These are phyloP conservation scores for Zootermopsis nevadensis DNA, from an alignment of 2,888 invertebrate species.

Conservation along the genomic window DNA sequence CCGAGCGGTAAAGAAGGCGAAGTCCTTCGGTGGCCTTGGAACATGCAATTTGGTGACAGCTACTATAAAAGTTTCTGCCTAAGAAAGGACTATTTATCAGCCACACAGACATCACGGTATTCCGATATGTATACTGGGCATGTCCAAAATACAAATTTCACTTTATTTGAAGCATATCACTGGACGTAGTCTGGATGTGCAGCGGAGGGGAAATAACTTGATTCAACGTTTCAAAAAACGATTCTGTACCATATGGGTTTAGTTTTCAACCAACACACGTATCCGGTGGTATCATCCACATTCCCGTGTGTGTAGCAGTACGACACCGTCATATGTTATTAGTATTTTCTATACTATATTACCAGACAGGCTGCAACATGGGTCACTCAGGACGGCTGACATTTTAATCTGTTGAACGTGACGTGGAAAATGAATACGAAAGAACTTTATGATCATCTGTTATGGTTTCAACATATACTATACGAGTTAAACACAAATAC, in stretches of 20 bases:
- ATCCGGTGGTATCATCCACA: not conserved
- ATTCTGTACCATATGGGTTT: constrained; percentile 37
- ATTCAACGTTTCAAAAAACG: constrained; percentile 36
- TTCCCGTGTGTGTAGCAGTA: not conserved
- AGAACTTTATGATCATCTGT: too few species aligned
- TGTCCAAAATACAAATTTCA: constrained; percentile 26
- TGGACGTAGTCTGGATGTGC: not conserved
- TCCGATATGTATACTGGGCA: not conserved
- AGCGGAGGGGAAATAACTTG: constrained; percentile 23
- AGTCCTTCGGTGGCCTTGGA: too few species aligned
- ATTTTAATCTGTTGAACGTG: constrained; percentile 35
- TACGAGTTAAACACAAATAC: too few species aligned
- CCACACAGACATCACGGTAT: not conserved
- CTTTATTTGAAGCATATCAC: constrained; percentile 26
- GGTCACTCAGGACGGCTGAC: not conserved
- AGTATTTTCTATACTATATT: constrained; percentile 8
- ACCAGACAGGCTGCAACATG: not conserved
- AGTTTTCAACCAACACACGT: constrained; percentile 37
- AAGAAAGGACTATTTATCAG: too few species aligned
- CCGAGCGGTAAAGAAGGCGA: too few species aligned
- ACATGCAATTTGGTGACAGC: too few species aligned
- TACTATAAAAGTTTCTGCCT: too few species aligned
- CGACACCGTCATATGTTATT: not conserved
- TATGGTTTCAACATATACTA: too few species aligned
- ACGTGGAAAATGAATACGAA: not conserved